Conservation (phyloP, 2,888 invertebrate genomes). For the Pachydiplax longipennis region DNA sequence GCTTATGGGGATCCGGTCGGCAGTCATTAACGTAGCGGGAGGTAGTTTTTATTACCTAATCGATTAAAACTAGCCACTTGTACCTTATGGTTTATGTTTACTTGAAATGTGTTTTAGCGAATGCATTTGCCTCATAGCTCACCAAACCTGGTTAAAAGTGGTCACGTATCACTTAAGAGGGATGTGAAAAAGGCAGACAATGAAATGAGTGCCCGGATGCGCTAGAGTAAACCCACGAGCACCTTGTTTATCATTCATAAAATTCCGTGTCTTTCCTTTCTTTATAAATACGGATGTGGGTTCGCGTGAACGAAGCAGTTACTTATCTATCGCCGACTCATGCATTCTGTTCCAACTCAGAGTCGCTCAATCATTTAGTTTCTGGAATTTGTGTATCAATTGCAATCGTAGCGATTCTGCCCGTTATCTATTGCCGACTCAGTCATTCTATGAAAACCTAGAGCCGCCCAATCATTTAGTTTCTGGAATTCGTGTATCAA, state of each 20-base stretch:
- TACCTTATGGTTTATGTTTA: background rate
- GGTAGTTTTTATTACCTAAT: background rate
- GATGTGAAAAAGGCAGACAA: background rate
- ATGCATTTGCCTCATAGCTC: background rate
- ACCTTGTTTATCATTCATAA: background rate
- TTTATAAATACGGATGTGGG: too few species aligned
- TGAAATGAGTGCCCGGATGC: background rate
- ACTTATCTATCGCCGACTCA: too few species aligned
- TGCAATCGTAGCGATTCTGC: too few species aligned
- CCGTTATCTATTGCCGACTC: too few species aligned
- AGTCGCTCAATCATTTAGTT: too few species aligned
- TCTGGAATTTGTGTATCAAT: too few species aligned
- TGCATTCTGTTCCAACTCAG: too few species aligned
- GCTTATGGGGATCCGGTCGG: background rate
- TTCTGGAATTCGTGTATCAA: too few species aligned
- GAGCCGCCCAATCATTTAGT: too few species aligned
- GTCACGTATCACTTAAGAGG: background rate
- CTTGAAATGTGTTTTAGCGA: background rate
- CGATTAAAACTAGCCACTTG: background rate
- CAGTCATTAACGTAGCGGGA: background rate
- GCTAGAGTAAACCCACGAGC: background rate
- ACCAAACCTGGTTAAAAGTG: background rate
- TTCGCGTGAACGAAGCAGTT: too few species aligned
- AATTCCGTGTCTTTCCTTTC: background rate
- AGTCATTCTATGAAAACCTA: too few species aligned